phyloP scores from a whole-genome alignment of 35 echinoderm and acorn worm species.

The Amphiura filiformis region DNA sequence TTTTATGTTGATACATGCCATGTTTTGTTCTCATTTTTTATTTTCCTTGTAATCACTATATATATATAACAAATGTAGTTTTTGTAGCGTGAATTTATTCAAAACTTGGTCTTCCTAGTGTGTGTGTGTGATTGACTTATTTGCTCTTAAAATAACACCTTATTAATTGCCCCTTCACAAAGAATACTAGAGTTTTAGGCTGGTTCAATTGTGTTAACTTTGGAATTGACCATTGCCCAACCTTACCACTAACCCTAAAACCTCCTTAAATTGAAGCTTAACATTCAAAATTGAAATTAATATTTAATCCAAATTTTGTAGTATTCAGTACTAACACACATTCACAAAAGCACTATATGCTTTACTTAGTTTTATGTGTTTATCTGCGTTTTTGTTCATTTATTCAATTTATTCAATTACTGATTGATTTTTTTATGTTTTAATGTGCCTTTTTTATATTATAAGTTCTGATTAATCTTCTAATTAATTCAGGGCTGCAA shows the following conservation, averaged over 20 bases:
- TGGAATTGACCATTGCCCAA: no score
- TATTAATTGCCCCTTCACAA: background rate
- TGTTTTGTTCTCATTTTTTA: background rate
- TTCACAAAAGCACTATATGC: background rate
- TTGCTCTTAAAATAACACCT: background rate
- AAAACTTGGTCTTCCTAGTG: background rate
- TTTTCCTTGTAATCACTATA: background rate
- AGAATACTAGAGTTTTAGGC: background rate
- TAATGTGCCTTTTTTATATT: background rate
- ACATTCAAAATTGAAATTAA: background rate
- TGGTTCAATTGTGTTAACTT: no score
- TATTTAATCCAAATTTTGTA: background rate
- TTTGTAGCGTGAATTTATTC: background rate
- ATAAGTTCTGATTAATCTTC: background rate
- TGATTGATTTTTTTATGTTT: background rate
- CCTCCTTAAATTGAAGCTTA: background rate
- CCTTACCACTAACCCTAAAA: no score
- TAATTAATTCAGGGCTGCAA: slow-evolving; percentile 10
- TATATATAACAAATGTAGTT: background rate
- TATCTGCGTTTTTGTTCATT: background rate
- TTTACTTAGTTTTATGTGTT: background rate
- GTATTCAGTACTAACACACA: background rate
- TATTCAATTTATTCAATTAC: no score
- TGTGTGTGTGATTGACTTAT: background rate
- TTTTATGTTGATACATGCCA: slow-evolving; percentile 15